Percentiles rank a stretch among this genome's conserved stretches.
phyloP scores from a whole-genome alignment of 2,888 invertebrate genomes.

The Cybosia mesomella region DNA sequence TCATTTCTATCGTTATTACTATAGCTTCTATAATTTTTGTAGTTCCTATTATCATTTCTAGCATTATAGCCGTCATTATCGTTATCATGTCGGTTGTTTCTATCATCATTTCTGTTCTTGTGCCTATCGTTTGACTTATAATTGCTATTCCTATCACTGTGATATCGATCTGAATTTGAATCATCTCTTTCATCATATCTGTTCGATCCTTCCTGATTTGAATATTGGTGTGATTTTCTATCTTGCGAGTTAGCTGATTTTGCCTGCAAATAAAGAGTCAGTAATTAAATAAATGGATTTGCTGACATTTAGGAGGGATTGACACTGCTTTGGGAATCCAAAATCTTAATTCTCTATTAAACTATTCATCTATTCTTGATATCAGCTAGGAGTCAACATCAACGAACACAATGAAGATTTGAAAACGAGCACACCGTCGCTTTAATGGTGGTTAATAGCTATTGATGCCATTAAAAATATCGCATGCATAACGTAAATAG shows the following conservation, averaged over 20 bases:
- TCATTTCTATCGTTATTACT: background rate
- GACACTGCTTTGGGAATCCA: too few relatives aligned
- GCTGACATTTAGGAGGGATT: background rate
- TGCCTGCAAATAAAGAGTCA: slow-evolving; percentile 4
- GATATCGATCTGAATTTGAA: background rate
- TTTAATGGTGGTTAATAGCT: too few relatives aligned
- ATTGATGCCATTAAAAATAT: too few relatives aligned
- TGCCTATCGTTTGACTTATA: slow-evolving; percentile 8
- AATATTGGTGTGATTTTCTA: background rate
- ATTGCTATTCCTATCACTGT: background rate
- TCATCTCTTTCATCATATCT: background rate
- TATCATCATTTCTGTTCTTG: slow-evolving; percentile 5
- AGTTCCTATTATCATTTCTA: background rate
- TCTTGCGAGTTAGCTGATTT: background rate
- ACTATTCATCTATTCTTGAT: background rate
- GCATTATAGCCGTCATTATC: background rate
- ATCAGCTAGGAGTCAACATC: too few relatives aligned
- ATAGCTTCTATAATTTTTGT: background rate
- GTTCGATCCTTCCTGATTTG: too few relatives aligned
- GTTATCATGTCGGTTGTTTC: background rate
- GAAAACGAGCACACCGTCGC: too few relatives aligned
- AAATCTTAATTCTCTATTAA: too few relatives aligned
- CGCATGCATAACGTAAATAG: too few relatives aligned
- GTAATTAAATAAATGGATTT: background rate
- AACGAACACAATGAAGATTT: too few relatives aligned